These are phyloP conservation scores for Xylocopa sonorina DNA, from an alignment of 1,140 invertebrate genomes.

Conservation along the genomic window DNA sequence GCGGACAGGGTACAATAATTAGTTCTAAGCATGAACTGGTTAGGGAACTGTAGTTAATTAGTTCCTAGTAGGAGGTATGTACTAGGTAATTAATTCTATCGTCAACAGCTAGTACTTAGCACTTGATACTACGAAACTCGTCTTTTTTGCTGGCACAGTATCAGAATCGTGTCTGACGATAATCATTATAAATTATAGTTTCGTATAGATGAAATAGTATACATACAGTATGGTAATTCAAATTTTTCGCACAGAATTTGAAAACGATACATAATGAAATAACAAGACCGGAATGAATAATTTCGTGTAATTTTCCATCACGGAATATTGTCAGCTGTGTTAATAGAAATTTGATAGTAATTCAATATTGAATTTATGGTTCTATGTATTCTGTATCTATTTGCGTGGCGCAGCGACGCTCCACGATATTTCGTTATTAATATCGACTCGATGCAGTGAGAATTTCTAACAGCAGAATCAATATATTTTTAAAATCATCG, in stretches of 20 bases:
- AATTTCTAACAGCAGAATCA: background rate
- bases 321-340: background rate
- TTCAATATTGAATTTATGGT: background rate
- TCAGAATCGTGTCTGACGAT: too few relatives aligned
- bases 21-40: background rate
- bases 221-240: too few relatives aligned
- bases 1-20: background rate
- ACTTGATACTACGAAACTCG: background rate
- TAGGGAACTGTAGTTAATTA: constrained; percentile 16
- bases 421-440: background rate
- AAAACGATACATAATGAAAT: background rate
- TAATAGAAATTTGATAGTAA: background rate
- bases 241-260: too few relatives aligned
- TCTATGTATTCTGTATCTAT: background rate
- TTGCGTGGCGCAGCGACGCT: background rate
- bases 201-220: too few relatives aligned
- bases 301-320: background rate
- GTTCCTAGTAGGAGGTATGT: background rate
- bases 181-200: too few relatives aligned
- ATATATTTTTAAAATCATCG: background rate
- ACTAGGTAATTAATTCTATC: background rate
- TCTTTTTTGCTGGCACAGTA: too few relatives aligned
- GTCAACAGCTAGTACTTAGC: background rate
- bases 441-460: background rate
- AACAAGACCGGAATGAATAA: background rate